Evolutionary conservation across 2,888 invertebrate species (phyloP).

Genomic region (Cryptosula pallasiana): DNA sequence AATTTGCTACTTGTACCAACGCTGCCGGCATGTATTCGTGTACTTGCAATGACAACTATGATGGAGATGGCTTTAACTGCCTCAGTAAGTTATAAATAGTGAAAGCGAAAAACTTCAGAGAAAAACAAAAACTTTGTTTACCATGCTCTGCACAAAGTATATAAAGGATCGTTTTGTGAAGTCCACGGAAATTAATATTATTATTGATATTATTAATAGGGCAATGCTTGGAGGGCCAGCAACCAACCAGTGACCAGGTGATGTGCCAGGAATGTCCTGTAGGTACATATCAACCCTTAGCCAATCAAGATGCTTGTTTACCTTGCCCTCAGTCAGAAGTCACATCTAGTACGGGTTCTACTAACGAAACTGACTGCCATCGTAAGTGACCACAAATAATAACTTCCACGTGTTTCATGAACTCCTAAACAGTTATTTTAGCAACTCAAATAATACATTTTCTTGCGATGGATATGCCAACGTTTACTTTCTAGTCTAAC

Average conservation of each 20-base stretch:
- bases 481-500: no score
- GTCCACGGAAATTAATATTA: no score
- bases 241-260: not conserved
- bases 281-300: constrained; percentile 7
- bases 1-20: not conserved
- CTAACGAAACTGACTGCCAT: not conserved
- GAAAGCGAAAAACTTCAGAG: no score
- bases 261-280: not conserved
- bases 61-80: not conserved
- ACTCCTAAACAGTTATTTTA: no score
- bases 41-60: not conserved
- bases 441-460: no score
- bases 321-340: not conserved
- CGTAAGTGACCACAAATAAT: no score
- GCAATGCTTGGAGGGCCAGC: not conserved
- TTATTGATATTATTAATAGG: not conserved
- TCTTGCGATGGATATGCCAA: no score
- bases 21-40: not conserved
- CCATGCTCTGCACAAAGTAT: no score
- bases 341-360: not conserved
- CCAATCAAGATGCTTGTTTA: not conserved
- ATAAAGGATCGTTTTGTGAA: no score
- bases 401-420: no score
- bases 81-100: not conserved
- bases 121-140: no score